Conservation (phyloP, 2,888 invertebrate genomes). For the Dynastes maya region DNA sequence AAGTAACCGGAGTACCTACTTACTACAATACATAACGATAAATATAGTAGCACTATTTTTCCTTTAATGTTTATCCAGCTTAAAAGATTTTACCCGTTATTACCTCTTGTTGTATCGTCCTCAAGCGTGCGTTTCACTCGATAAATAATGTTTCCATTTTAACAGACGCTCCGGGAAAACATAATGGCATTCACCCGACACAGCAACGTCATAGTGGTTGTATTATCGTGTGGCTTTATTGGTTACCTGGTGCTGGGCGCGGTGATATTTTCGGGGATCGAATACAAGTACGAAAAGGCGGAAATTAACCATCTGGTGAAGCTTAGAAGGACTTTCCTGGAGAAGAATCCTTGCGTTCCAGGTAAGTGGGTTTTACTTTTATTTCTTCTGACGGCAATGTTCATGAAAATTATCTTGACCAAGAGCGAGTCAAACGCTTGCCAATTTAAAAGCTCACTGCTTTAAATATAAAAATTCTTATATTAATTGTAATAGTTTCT, state of each 20-base stretch:
- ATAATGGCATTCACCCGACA: conserved; percentile 30
- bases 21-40: too few relatives aligned
- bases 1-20: too few relatives aligned
- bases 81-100: too few relatives aligned
- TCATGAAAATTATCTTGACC: too few relatives aligned
- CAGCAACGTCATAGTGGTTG: conserved; percentile 24
- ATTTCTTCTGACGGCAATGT: neutral
- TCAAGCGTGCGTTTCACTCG: neutral
- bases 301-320: conserved; percentile 74
- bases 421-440: too few relatives aligned
- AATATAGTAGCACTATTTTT: too few relatives aligned
- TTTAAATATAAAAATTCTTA: too few relatives aligned
- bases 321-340: conserved; percentile 76
- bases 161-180: conserved; percentile 10
- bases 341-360: conserved; percentile 76
- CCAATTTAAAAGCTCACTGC: too few relatives aligned
- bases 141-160: conserved; percentile 12
- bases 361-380: conserved; percentile 72
- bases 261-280: conserved; percentile 85
- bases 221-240: conserved; percentile 56
- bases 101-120: too few relatives aligned
- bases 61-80: too few relatives aligned
- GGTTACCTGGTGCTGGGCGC: conserved; percentile 82
- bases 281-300: conserved; percentile 79
- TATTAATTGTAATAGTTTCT: too few relatives aligned